Evolutionary conservation across 1,140 invertebrate species (phyloP), one percentile per base, ranked within the genome.

Genomic region (Camponotus floridanus): DNA sequence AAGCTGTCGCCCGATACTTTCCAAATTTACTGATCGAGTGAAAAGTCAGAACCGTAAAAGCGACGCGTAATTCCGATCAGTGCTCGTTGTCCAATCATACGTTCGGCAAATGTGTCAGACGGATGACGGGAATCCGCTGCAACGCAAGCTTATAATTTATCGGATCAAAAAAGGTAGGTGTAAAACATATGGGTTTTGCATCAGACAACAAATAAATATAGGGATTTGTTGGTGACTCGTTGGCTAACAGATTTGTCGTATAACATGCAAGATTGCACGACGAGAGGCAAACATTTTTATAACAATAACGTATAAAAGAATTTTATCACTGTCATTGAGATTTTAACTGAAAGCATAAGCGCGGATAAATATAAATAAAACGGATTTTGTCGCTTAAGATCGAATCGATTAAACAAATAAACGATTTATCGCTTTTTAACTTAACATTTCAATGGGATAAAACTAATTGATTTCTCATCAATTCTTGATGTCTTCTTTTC

Each of bases 111-210:
- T 91, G 90, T 92, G 91, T 93, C 91, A 91, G 78, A 81, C 70
- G 73, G 65, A 68, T 91, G 92, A 93, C 92, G 89, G 91, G 90
- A 89, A 93, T 92, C 92, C 91, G 91, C 85, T 91, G 88, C 90
- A 93, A 92, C 89, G 91, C 90, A 93, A 92, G 88, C 90, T 90
- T 92, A 94, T 94, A 94, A 95, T 94, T 95, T 93, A 95, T 92
- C 91, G 93, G 93, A 94, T 94, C 90, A 87, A 94, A 95, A 95
- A 94, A 94, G 92, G 91, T 93, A 93, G 92, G 91, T 92, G 93
- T 89, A 93, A 94, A 92, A 93, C 86, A 91, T 88, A 91, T 92
- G 91, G 91, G 91, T 93, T 94, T 93, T 92, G 92, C 91, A 92
- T 90, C 88, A 91, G 91, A 86, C 90, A 92, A 93, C 92, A 92